Conservation (phyloP, 2,113 vertebrate genomes). For the Caretta caretta region DNA sequence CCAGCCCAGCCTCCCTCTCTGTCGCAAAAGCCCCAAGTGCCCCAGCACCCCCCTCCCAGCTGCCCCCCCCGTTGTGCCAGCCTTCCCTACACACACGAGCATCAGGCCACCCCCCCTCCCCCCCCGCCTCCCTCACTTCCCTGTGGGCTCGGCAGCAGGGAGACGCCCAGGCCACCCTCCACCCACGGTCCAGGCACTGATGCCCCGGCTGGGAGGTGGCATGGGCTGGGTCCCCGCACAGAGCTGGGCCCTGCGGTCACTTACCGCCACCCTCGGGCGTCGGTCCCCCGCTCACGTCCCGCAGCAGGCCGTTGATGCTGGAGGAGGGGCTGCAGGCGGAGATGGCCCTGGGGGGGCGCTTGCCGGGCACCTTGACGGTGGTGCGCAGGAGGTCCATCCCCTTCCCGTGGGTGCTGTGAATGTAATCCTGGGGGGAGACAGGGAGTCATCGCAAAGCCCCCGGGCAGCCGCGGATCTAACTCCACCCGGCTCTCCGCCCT, state of each 20-base stretch:
- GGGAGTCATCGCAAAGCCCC: background rate
- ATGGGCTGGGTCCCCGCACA: too few species aligned
- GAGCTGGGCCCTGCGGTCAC: rapidly evolving
- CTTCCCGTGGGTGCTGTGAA: conserved; percentile 92
- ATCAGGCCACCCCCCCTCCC: background rate
- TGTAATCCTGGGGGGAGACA: conserved; percentile 82
- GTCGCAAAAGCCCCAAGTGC: background rate
- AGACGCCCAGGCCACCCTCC: too few species aligned
- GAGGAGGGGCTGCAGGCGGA: conserved; percentile 85
- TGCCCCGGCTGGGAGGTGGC: rapidly evolving
- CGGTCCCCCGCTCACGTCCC: conserved; percentile 79
- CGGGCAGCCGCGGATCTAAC: background rate
- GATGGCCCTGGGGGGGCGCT: conserved; percentile 92
- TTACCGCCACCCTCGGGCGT: conserved; percentile 78
- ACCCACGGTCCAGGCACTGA: background rate
- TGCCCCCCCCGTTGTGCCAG: background rate
- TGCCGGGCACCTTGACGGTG: conserved; percentile 97
- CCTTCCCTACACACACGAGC: background rate
- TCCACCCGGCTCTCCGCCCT: background rate
- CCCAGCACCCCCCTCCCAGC: background rate
- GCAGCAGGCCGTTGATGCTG: conserved; percentile 90
- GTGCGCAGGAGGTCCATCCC: conserved; percentile 95
- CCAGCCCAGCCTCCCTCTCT: background rate
- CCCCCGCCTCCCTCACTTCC: background rate
- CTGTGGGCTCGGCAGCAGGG: too few species aligned